Evolutionary conservation across 1,140 invertebrate species (phyloP), one percentile per base, ranked within the genome.

Genomic region (Scaptodrosophila lebanonensis): DNA sequence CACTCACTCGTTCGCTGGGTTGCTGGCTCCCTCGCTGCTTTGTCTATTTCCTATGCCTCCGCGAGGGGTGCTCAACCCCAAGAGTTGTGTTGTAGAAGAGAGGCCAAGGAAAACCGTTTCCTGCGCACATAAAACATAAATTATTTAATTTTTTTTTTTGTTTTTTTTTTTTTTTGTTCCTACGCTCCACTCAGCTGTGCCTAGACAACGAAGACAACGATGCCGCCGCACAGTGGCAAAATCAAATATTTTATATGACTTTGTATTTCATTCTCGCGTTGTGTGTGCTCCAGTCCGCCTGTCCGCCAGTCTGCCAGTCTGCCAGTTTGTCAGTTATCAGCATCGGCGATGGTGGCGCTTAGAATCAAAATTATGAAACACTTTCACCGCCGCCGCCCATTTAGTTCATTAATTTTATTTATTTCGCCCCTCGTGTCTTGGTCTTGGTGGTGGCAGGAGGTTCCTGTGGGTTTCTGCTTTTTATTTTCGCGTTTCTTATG

Each of bases 101-200:
- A 27, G 43, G 40, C 42, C 52, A 50, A 72, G 70, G 72, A 61
- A 66, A 62, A 64, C 35, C 64, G 59, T 63, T 77, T 77, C 68
- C 73, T 79, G 64, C 66, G 72, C 73, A 79, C 73, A 77, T 77
- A 77, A 77, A 77, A 77, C 73, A 79, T 77, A 77, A 79, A 77
- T 77, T 77, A 77, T 77, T 77, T 77, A 79, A 79, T 77, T 77
- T 75, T 72, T 75, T 33, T 61, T 22, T 61, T 33, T 11, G 17
- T 22, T 42, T 20, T 27, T 32, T 29, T 25, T 56, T 29, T 12
- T 17, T 22, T 27, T 39, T 18, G 2, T 39, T 29, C 17, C 12
- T 12, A 27, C 16, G 25, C 20, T 6, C 42, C 5, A 20, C 39
- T 20, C 16, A 4, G 39, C 22, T 16, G 40, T n/a, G 54, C 45